A percentile compares a stretch with the other conserved stretches of the same genome.
Conservation (phyloP, 2,113 vertebrate species). For the Phoxinus phoxinus region DNA sequence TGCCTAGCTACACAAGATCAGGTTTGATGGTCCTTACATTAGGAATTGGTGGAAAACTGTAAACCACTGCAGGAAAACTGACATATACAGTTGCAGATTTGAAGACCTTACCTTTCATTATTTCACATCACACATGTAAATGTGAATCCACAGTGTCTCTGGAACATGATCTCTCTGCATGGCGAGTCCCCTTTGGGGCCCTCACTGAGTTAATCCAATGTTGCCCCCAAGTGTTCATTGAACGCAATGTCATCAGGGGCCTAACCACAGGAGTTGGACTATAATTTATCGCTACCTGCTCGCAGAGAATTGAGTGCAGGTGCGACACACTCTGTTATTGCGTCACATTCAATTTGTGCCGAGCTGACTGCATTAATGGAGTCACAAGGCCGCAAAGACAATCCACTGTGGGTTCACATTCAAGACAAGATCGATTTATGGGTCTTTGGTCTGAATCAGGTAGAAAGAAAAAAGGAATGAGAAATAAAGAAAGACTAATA, state of each 20-base stretch:
- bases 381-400: constrained; percentile 2
- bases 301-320: constrained; percentile 59
- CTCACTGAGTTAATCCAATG: constrained; percentile 68
- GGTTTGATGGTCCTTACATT: constrained; percentile 21
- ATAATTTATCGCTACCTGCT: constrained; percentile 66
- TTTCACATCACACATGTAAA: not conserved
- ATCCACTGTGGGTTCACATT: not conserved
- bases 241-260: constrained; percentile 55
- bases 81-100: not conserved
- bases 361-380: constrained; percentile 17
- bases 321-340: constrained; percentile 59
- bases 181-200: not conserved
- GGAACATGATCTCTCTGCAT: not conserved
- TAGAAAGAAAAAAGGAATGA: not conserved
- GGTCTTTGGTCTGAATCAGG: not conserved
- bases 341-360: constrained; percentile 65
- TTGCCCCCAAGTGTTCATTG: constrained; percentile 70
- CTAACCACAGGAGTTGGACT: constrained; percentile 53
- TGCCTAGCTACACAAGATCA: constrained; percentile 42
- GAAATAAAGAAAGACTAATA: not conserved
- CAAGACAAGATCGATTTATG: not conserved
- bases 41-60: constrained; percentile 32
- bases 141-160: not conserved
- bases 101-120: constrained; percentile 6
- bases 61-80: constrained; percentile 12